A percentile compares a stretch with the other conserved stretches of the same genome.
Conservation (phyloP, 2,888 invertebrate species). For the Villa cingulata region DNA sequence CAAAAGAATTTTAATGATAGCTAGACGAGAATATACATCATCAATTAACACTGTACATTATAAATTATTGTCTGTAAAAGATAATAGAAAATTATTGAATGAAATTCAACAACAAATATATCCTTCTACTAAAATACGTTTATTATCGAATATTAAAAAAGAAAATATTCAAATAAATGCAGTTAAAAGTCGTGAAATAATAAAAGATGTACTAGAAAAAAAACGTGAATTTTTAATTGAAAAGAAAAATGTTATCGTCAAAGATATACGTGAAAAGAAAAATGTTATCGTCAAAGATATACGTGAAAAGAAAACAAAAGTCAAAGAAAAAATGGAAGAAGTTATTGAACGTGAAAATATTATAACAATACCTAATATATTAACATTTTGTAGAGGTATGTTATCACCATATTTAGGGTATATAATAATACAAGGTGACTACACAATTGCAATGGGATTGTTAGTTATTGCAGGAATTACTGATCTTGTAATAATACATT, state of each 20-base stretch:
- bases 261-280: conserved; percentile 53
- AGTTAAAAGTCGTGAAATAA: conserved; percentile 37
- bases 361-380: conserved; percentile 82
- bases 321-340: conserved; percentile 62
- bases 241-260: conserved; percentile 48
- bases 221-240: conserved; percentile 48
- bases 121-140: not conserved
- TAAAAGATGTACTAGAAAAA: conserved; percentile 46
- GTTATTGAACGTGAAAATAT: conserved; percentile 61
- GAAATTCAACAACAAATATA: no score
- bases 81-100: no score
- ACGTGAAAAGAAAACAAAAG: conserved; percentile 53
- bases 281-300: conserved; percentile 55
- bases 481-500: conserved; percentile 57
- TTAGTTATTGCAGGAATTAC: conserved; percentile 78
- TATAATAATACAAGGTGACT: conserved; percentile 70
- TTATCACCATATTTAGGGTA: conserved; percentile 82
- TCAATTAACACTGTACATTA: no score
- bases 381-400: conserved; percentile 73
- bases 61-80: no score
- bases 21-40: not conserved
- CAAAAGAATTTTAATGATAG: not conserved
- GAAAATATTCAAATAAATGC: conserved; percentile 26
- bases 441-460: conserved; percentile 64
- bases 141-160: conserved; percentile 21